These are phyloP conservation scores for Spialia ferax DNA, from an alignment of 2,888 invertebrate genomes.

Conservation along the genomic window DNA sequence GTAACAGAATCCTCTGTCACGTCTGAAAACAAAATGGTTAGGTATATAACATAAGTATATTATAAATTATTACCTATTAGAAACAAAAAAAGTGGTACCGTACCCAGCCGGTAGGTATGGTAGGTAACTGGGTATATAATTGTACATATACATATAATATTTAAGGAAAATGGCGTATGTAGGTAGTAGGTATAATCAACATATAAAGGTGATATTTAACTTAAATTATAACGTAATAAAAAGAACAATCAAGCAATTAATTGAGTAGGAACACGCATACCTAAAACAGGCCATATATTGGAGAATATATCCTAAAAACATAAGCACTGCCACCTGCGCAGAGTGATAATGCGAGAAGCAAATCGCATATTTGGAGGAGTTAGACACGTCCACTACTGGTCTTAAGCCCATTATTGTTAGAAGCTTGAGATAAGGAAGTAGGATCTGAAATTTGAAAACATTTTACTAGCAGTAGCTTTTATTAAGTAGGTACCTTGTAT, in stretches of 20 bases:
- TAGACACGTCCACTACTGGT: conserved; percentile 88
- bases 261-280: conserved; percentile 58
- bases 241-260: background rate
- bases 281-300: conserved; percentile 94
- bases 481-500: too few species aligned
- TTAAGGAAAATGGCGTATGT: too few species aligned
- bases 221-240: too few species aligned
- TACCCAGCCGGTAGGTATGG: too few species aligned
- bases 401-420: conserved; percentile 92
- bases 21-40: conserved; percentile 73
- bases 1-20: conserved; percentile 91
- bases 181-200: too few species aligned
- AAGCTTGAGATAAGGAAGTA: conserved; percentile 91
- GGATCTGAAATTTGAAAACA: conserved; percentile 81
- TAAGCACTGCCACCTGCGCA: conserved; percentile 88
- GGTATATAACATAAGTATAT: background rate
- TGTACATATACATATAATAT: too few species aligned
- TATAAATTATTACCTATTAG: too few species aligned
- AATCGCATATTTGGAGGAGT: conserved; percentile 86
- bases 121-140: too few species aligned
- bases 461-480: too few species aligned
- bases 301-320: conserved; percentile 90
- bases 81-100: too few species aligned
- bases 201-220: too few species aligned
- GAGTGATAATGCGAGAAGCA: conserved; percentile 90